A percentile compares a stretch with the other conserved stretches of the same genome.
Conservation (phyloP, 2,888 invertebrate species). For the Cerastis rubricosa region DNA sequence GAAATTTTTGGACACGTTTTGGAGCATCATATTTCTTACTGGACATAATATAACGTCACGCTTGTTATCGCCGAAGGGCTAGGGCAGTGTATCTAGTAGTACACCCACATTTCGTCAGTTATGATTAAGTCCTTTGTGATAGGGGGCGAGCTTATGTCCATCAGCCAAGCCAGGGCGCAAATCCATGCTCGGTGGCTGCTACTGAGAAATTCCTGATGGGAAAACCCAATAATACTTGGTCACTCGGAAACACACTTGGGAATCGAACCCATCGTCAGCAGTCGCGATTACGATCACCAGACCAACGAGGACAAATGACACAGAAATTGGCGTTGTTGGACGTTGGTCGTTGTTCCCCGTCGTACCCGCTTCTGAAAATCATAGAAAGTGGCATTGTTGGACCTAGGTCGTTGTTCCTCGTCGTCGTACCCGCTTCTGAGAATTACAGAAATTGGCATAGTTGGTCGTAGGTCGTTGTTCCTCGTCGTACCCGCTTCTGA, state of each 20-base stretch:
- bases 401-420: too few species aligned
- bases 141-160: background rate
- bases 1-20: background rate
- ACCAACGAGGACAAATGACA: background rate
- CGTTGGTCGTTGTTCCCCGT: background rate
- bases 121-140: background rate
- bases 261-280: background rate
- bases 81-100: background rate
- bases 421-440: too few species aligned
- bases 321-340: background rate
- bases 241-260: too few species aligned
- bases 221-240: background rate
- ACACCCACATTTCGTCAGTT: background rate
- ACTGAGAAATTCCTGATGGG: background rate
- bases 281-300: background rate
- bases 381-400: too few species aligned
- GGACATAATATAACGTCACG: background rate
- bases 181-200: background rate
- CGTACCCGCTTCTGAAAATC: too few species aligned
- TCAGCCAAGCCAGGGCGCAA: background rate
- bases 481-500: too few species aligned
- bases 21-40: background rate
- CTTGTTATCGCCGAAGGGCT: background rate
- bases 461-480: too few species aligned
- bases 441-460: too few species aligned